Evolutionary conservation across 92 coral and sea anemone genomes (phyloP).

Genomic region (Hydrozoanthus gracilis): DNA sequence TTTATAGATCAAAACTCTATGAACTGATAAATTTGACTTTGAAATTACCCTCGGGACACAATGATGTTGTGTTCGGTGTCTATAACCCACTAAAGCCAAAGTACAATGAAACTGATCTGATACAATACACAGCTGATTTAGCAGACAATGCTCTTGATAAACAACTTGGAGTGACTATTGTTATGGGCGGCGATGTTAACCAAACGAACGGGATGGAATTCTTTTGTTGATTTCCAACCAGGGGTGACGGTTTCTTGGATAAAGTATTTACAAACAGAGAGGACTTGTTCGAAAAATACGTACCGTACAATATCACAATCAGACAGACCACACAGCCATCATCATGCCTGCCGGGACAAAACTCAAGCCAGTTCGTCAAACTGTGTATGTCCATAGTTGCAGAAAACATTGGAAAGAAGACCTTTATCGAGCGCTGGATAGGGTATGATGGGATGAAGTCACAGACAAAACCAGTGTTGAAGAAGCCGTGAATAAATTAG

Average conservation of each 20-base stretch:
- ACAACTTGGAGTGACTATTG: constrained; percentile 54
- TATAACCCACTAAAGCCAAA: constrained; percentile 54
- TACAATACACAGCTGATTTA: constrained; percentile 49
- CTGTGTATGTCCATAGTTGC: constrained; percentile 48
- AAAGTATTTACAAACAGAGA: constrained; percentile 52
- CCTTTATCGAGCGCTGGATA: constrained; percentile 42
- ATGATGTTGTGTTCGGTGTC: constrained; percentile 36
- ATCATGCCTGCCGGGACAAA: constrained; percentile 66
- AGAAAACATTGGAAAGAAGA: constrained; percentile 52
- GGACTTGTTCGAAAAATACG: constrained; percentile 58
- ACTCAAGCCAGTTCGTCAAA: constrained; percentile 60
- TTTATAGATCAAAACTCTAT: constrained; percentile 54
- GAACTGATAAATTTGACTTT: constrained; percentile 60
- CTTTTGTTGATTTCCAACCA: constrained; percentile 68
- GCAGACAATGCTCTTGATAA: constrained; percentile 54
- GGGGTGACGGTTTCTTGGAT: constrained; percentile 59
- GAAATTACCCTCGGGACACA: constrained; percentile 55
- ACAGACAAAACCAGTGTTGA: constrained; percentile 41
- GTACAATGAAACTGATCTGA: constrained; percentile 46
- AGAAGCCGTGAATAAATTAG: constrained; percentile 33
- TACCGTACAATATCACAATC: constrained; percentile 54
- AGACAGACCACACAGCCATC: constrained; percentile 68
- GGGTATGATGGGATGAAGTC: constrained; percentile 47
- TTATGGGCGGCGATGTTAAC: constrained; percentile 58
- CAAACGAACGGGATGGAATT: constrained; percentile 55